Evolutionary conservation across 2,888 invertebrate genomes (phyloP).

Genomic region (Morinoia aosen): DNA sequence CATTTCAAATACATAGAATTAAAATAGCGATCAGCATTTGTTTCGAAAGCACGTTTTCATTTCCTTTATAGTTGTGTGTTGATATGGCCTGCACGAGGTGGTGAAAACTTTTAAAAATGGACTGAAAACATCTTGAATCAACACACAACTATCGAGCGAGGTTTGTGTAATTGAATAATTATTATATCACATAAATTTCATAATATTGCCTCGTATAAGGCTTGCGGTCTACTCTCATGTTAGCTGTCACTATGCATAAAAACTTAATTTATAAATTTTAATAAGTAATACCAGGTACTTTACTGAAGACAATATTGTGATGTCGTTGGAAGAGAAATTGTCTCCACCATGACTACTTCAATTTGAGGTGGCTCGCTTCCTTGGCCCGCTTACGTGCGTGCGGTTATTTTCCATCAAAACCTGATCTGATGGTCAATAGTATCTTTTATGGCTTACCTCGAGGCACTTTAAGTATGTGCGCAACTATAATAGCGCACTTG

Average conservation of each 20-base stretch:
- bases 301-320: not conserved
- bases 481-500: no score
- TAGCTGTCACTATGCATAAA: not conserved
- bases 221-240: not conserved
- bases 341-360: not conserved
- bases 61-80: constrained; percentile 68
- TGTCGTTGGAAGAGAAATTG: not conserved
- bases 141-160: constrained; percentile 68
- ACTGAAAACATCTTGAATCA: constrained; percentile 66
- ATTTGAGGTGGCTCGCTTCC: not conserved
- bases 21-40: constrained; percentile 36
- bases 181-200: not conserved
- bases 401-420: not conserved
- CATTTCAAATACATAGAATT: not conserved
- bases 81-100: constrained; percentile 68
- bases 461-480: not conserved
- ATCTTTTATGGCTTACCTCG: not conserved
- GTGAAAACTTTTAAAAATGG: constrained; percentile 65
- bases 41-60: constrained; percentile 20
- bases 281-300: not conserved
- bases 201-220: not conserved
- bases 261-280: not conserved
- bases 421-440: not conserved
- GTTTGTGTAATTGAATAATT: constrained; percentile 46
- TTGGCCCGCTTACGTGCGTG: not conserved